Evolutionary conservation across 2,797 vertebrate genomes (phyloP), one percentile per base, ranked within the genome.

Genomic region (Characodon lateralis): DNA sequence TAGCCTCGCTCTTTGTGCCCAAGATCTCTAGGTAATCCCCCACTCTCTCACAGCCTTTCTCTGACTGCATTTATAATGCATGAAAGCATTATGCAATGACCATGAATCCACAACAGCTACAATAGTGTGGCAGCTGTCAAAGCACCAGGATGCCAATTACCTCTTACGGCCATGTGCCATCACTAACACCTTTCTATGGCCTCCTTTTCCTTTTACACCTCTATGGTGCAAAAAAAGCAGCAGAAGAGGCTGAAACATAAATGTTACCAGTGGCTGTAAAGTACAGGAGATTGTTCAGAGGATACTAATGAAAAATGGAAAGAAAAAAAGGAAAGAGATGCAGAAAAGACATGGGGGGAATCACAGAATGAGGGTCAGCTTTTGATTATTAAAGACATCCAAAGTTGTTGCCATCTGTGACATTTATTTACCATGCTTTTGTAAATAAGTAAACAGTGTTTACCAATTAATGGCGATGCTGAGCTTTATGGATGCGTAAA

Each of bases 141-240:
- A 88, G 79, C 88, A 89, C 86, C 76, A 71, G 85, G 87, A 91
- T 86, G 82, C 89, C 92, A 95, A 92, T 94, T 94, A 95, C 79
- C 77, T 85, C 43, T 56, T 78, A 86, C 88, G 84, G 83, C 81
- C 76, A 72, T 82, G 82, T 82, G 84, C 84, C 83, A 83, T 83
- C 71, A 74, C 79, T 50, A 72, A 56, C 28, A 41, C 87, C 77
- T 84, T 73, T 85, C 80, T 72, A 71, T 85, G 76, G 85, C 86
- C 90, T 87, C 89, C 84, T 86, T 78, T 89, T 89, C 83, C 81
- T 80, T 70, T 63, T 84, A 74, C 72, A 79, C 50, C 61, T 78
- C 56, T 63, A 74, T 46, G 55, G 71, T 73, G 84, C 39, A 78
- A 72, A 74, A 43, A 55, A 43, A 26, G 53, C 76, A 69, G 83